Base-by-base conservation (phyloP, 2,797 vertebrate species). In the Liasis olivaceus region DNA sequence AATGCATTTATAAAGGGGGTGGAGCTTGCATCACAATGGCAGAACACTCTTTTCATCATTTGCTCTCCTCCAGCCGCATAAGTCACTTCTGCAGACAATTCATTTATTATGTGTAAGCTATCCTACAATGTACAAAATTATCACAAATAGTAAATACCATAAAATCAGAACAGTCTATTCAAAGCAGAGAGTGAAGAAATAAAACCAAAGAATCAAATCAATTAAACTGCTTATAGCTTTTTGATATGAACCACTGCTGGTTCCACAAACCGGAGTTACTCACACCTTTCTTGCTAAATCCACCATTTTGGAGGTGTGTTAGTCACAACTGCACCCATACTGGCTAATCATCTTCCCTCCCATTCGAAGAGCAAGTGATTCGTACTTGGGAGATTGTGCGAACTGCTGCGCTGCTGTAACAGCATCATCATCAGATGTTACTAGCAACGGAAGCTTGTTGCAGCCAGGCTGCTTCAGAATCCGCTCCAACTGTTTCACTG, bases 341-440 rank as follows among this genome's bases (percentile, higher is more conserved):
- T 59, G 24, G 15, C 24, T 77, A 88, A n/a, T 24, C 7, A 36
- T 22, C 47, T 77, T 86, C 69, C 94, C 62, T 58, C 69, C 59
- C 72, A 59, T 24, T 36, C 54, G 91, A 87, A 60, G 86, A 89
- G 11, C 22, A 93, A 92, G 0, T 0, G 60, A 69, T 59, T 59
- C 97, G 97, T 98, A 99, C 98, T 98, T 99, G 94, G 98, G 98
- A 89, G 98, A 99, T 96, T 99, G 99, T 31, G 99, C 98, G 94
- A 99, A 99, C 97, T 99, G 99, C 96, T 99, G 99, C 0, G 99
- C 99, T 15, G 99, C 99, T 1, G 98, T 99, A 94, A 99, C 99
- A 0, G 99, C 99, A 36, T 99, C 99, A 0, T 99, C 99, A 0
- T 98, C 98, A 0, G 96, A 98, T n/a, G 97, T 97, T 94, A 99